These are phyloP conservation scores for Acronicta alni DNA, from an alignment of 2,888 invertebrate genomes.

Conservation along the genomic window DNA sequence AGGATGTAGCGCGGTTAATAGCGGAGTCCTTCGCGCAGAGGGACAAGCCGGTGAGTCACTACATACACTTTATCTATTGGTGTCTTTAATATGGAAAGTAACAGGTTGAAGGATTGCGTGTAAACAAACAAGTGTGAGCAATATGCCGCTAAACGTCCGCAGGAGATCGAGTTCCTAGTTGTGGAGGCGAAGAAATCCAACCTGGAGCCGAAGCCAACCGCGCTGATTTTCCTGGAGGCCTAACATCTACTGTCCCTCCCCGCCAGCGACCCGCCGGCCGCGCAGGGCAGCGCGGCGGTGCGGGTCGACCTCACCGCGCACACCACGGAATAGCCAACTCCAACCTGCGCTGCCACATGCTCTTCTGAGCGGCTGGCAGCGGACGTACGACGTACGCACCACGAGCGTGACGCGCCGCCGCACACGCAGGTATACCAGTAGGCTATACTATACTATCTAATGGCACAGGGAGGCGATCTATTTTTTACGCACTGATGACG, in stretches of 20 bases:
- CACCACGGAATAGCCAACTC: slow-evolving; percentile 90
- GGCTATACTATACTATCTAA: slow-evolving; percentile 77
- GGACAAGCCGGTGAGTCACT: slow-evolving; percentile 89
- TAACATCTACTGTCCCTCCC: slow-evolving; percentile 97
- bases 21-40: slow-evolving; percentile 97
- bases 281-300: slow-evolving; percentile 90
- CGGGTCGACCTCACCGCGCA: slow-evolving; percentile 90
- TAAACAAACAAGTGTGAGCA: slow-evolving; percentile 6
- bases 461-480: slow-evolving; percentile 87
- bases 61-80: too few relatives aligned
- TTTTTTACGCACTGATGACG: slow-evolving; percentile 65
- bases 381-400: slow-evolving; percentile 39
- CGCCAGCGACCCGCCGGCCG: slow-evolving; percentile 93
- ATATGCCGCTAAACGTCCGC: slow-evolving; percentile 61
- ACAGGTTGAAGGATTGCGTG: not conserved
- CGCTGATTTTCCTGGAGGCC: slow-evolving; percentile 96
- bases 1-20: slow-evolving; percentile 97
- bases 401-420: slow-evolving; percentile 37
- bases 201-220: slow-evolving; percentile 97
- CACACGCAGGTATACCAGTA: slow-evolving; percentile 76
- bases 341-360: slow-evolving; percentile 90
- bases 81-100: not conserved
- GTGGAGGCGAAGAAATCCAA: slow-evolving; percentile 97
- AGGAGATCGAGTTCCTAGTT: slow-evolving; percentile 97
- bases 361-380: slow-evolving; percentile 75